These are phyloP conservation scores for Rhinolophus sinicus DNA, from an alignment of 2,113 vertebrate species.

Conservation along the genomic window DNA sequence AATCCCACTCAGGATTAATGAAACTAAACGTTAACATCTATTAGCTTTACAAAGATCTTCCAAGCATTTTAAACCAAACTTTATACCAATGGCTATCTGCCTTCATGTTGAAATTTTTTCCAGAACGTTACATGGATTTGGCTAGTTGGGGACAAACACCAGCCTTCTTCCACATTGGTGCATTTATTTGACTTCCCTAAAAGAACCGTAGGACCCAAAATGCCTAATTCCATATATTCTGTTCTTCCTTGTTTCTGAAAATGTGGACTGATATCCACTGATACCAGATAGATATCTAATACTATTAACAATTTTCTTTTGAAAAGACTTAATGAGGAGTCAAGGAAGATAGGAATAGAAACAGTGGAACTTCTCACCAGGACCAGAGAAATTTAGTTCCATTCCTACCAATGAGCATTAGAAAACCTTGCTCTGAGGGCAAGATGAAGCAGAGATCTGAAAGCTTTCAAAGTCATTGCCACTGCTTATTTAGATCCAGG, in stretches of 20 bases:
- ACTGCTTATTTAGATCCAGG: not conserved
- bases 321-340: not conserved
- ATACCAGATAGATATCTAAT: not conserved
- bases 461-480: not conserved
- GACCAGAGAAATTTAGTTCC: not conserved
- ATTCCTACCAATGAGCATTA: not conserved
- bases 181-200: not conserved
- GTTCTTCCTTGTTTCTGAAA: not conserved
- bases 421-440: not conserved
- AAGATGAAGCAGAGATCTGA: not conserved
- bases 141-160: not conserved
- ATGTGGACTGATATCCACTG: not conserved
- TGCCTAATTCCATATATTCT: not conserved
- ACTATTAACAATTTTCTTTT: not conserved
- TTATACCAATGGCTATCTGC: not conserved
- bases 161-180: not conserved
- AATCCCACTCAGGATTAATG: not conserved
- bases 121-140: not conserved
- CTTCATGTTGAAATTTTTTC: conserved; percentile 10
- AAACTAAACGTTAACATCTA: not conserved
- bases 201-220: not conserved
- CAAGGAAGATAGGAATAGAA: not conserved
- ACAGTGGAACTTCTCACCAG: not conserved
- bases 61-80: not conserved
- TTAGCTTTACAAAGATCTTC: not conserved